Base-by-base conservation (phyloP, 2,113 vertebrate species). In the Pluvianellus socialis region DNA sequence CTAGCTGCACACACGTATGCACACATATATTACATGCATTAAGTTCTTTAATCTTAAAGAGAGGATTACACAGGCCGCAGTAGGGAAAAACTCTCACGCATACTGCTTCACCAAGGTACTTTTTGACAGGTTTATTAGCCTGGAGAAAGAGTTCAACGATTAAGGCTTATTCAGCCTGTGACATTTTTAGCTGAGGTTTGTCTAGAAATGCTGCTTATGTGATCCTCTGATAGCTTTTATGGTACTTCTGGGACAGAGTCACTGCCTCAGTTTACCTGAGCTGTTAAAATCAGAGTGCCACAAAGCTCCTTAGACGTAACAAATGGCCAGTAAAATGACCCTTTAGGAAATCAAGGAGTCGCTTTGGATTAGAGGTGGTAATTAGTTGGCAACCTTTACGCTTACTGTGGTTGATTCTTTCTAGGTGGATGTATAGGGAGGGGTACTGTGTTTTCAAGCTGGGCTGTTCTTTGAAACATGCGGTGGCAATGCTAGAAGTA, bases 191-290 rank as follows among this genome's bases (percentile, higher is more conserved):
- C 38, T 79, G 53, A 81, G 35, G 1, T 72, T 86, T 53, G 73
- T 59, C 52, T 58, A 79, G 40, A 74, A 91, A 74, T 63, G 24
- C 24, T 82, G 47, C 50, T 63, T 55, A 3, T 2, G 8, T 28
- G 50, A 35, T 79, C 21, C 61, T 75, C 61, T 71, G 55, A 45
- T 53, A 8, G 20, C 23, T 86, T 52, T 79, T 70, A 42, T 0
- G 0, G 16, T 30, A 42, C 18, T 86, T 80, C n/a, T 52, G 33
- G n/a, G 58, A 79, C 32, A 73, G 73, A 71, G 50, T 24, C 23
- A 13, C 21, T 82, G 77, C 81, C 86, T 94, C 89, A 86, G 81
- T 93, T 95, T 97, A 94, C 73, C 45, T 6, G 11, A 92, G 35
- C 2, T 63, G n/a, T 74, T 68, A 76, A 84, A 84, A 82, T 9